Evolutionary conservation across 2,888 invertebrate species (phyloP).

Genomic region (Antheraea yamamai): DNA sequence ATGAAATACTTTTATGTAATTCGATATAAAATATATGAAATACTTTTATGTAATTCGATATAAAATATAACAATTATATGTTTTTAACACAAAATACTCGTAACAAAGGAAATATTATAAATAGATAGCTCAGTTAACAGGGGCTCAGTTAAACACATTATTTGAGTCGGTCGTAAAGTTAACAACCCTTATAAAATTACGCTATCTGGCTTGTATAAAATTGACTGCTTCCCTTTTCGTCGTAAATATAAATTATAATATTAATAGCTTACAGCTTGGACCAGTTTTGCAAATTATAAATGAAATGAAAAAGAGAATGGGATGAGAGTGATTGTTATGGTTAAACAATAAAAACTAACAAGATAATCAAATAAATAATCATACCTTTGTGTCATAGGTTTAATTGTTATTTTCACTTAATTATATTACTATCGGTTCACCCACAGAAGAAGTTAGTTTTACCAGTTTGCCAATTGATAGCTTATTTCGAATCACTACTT

Average conservation of each 20-base stretch:
- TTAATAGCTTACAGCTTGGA: slow-evolving; percentile 4
- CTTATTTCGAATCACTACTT: background rate
- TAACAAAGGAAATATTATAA: slow-evolving; percentile 22
- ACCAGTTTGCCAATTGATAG: too few species aligned
- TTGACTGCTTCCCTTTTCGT: slow-evolving; percentile 48
- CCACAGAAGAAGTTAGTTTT: background rate
- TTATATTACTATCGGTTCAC: background rate
- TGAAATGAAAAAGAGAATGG: background rate
- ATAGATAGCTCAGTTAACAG: slow-evolving; percentile 8
- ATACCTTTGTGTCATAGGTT: background rate
- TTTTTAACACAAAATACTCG: background rate
- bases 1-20: too few species aligned
- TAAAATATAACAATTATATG: slow-evolving; percentile 1
- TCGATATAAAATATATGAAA: too few species aligned
- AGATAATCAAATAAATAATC: too few species aligned
- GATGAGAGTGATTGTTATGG: too few species aligned
- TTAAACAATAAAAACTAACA: too few species aligned
- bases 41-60: too few species aligned
- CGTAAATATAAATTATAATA: slow-evolving; percentile 45
- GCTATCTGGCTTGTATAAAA: slow-evolving; percentile 62
- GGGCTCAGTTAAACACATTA: slow-evolving; percentile 33
- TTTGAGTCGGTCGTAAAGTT: slow-evolving; percentile 58
- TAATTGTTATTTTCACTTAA: background rate
- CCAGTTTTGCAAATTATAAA: background rate
- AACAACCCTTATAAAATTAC: slow-evolving; percentile 58